These are phyloP conservation scores for Perizoma flavofasciatum DNA, from an alignment of 2,888 invertebrate species.

Conservation along the genomic window DNA sequence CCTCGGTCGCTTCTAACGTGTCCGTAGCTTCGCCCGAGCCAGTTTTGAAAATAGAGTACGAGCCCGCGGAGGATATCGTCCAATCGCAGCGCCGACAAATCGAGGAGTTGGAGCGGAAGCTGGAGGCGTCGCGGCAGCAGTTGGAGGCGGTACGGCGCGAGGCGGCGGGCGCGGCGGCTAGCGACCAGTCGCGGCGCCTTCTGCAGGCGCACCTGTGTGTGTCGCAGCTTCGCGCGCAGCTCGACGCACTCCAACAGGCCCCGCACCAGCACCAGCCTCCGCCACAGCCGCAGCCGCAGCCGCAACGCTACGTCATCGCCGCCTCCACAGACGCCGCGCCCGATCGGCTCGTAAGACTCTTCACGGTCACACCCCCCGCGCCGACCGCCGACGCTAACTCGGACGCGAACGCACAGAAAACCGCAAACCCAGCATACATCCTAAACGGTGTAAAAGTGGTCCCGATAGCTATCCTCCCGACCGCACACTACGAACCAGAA, in stretches of 20 bases:
- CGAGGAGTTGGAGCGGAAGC: constrained; percentile 92
- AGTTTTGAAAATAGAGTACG: constrained; percentile 61
- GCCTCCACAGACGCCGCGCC: constrained; percentile 55
- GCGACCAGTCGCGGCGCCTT: constrained; percentile 73
- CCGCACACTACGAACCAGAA: constrained; percentile 72
- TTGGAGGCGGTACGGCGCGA: constrained; percentile 87
- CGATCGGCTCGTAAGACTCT: constrained; percentile 60
- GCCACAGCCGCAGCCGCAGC: constrained; percentile 72
- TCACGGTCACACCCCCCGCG: constrained; percentile 59
- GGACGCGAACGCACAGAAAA: constrained; percentile 40
- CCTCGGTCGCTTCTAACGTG: constrained; percentile 60
- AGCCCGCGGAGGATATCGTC: constrained; percentile 88
- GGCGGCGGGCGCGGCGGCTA: constrained; percentile 78
- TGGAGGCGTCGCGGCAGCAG: constrained; percentile 91
- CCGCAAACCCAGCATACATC: constrained; percentile 82
- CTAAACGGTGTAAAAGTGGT: constrained; percentile 85
- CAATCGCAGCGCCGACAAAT: constrained; percentile 93
- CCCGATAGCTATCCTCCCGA: constrained; percentile 76
- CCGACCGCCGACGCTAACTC: constrained; percentile 49
- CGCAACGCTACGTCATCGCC: constrained; percentile 72
- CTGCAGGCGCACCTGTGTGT: constrained; percentile 86
- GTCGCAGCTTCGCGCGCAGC: constrained; percentile 83
- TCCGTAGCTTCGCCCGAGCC: constrained; percentile 55
- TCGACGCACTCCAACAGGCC: constrained; percentile 83
- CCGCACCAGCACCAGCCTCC: constrained; percentile 69